Conservation (phyloP, 2,113 vertebrate genomes). For the Propithecus coquereli region DNA sequence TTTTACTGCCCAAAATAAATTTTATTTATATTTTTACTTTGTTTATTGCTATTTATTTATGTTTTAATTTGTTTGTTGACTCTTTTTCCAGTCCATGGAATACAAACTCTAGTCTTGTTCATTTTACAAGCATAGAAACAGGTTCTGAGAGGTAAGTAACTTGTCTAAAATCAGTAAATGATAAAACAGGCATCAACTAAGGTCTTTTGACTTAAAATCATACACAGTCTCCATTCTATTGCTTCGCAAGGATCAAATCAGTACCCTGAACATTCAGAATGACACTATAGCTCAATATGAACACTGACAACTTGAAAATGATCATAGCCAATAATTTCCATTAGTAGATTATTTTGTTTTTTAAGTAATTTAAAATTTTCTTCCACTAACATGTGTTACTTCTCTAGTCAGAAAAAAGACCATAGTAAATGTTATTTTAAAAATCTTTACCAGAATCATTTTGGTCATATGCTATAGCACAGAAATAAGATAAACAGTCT, state of each 20-base stretch:
- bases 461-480: neutral
- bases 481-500: neutral
- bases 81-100: neutral
- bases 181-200: conserved; percentile 24
- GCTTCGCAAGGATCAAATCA: neutral
- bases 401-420: neutral
- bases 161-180: neutral
- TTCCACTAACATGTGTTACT: neutral
- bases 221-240: neutral
- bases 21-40: conserved; percentile 19
- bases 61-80: neutral
- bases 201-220: conserved; percentile 10
- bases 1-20: conserved; percentile 3
- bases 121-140: conserved; percentile 1
- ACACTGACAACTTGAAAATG: conserved; percentile 32
- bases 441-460: neutral
- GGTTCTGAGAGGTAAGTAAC: neutral
- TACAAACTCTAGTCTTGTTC: conserved; percentile 6
- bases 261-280: neutral
- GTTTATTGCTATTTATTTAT: neutral
- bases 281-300: neutral
- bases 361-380: conserved; percentile 4
- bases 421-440: neutral
- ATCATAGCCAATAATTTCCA: neutral
- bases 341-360: neutral